Evolutionary conservation across 2,113 vertebrate genomes (phyloP).

Genomic region (Colossoma macropomum): DNA sequence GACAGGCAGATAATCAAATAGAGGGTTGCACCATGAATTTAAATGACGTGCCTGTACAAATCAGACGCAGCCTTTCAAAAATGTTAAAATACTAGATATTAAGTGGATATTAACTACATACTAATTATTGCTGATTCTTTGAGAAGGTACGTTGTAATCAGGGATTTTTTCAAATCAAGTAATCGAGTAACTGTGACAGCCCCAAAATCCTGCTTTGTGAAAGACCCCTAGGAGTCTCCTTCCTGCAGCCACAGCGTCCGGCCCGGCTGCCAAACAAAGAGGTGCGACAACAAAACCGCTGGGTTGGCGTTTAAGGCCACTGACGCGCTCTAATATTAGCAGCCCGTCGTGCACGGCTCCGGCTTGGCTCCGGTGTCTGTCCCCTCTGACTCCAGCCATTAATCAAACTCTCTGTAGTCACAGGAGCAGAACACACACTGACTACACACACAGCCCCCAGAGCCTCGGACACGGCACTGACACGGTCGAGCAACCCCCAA

Average conservation of each 20-base stretch:
- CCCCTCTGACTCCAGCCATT: constrained; percentile 55
- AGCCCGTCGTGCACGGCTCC: constrained; percentile 42
- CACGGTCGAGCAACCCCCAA: not conserved
- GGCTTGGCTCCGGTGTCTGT: constrained; percentile 45
- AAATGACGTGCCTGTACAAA: too few species aligned
- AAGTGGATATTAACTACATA: too few species aligned
- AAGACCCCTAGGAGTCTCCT: constrained; percentile 22
- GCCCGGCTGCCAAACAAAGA: constrained; percentile 2
- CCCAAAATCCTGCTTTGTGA: not conserved
- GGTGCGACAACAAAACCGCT: constrained; percentile 39
- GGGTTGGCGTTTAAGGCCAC: constrained; percentile 39
- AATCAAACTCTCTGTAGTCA: constrained; percentile 53
- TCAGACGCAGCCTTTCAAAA: too few species aligned
- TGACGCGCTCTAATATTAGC: constrained; percentile 48
- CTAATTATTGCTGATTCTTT: too few species aligned
- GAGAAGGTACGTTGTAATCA: too few species aligned
- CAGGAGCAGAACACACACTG: constrained; percentile 40
- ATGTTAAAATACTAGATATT: too few species aligned
- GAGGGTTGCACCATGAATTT: too few species aligned
- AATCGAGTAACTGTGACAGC: not conserved
- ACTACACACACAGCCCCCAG: constrained; percentile 31
- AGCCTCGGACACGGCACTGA: not conserved
- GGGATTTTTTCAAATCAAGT: too few species aligned
- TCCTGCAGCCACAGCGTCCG: not conserved
- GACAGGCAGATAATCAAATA: too few species aligned